Base-by-base conservation (phyloP, 2,113 vertebrate species). In the Syrrhaptes paradoxus region DNA sequence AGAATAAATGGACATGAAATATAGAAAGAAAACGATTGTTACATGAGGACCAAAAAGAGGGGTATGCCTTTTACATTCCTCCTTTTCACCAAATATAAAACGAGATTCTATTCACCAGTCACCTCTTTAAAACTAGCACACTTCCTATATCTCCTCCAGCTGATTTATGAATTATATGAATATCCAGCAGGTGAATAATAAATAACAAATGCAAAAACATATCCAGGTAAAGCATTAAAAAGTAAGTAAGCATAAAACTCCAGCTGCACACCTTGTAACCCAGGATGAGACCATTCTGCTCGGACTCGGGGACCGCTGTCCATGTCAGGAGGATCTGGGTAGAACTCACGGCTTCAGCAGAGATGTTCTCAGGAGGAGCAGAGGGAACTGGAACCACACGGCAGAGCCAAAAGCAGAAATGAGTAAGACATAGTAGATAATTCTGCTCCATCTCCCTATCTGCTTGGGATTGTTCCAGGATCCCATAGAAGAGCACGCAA, bases 281-380 rank as follows among this genome's bases (percentile, higher is more conserved):
- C 32, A 99, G 97, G 73, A 99, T 98, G 76, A 98, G 98, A 66
- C 99, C 99, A 1, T 99, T 99, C 96, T 98, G 99, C 96, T 99
- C 98, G 0, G 97, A 87, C 72, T 98, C 98, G 0, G 99, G 98
- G 57, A 99, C 98, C 0, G 98, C 87, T 1, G 98, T 97, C 99
- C 99, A 99, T 0, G 98, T 99, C 96, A 99, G 97, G 49, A 99
- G 97, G 83, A 99, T 99, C 96, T 98, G 98, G 43, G 98, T 99
- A 29, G 99, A 99, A 92, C 99, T 99, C 98, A 99, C 98, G 0
- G 99, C 99, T 96, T 99, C 99, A 1, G 98, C 99, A 3, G 98
- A 99, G 85, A 99, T 98, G 7, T 99, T 99, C 71, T 98, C 97
- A 6, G 99, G 99, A 74, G 99, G 97, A 31, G 98, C 99, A 11